phyloP scores from a whole-genome alignment of 2,888 invertebrate genomes.

The Lissonota sp. region DNA sequence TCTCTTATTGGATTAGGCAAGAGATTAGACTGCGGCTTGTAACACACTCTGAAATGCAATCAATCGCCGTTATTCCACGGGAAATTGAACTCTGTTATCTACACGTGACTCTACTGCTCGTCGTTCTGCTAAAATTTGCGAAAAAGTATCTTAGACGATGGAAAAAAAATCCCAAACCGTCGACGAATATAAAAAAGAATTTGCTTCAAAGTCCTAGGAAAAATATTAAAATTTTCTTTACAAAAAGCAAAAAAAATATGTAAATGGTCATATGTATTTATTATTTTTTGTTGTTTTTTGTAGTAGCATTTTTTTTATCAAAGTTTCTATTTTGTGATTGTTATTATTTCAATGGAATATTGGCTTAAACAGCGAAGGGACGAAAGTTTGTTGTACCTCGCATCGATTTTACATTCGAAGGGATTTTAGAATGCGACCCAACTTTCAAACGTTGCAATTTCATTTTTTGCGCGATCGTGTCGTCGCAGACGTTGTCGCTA shows the following conservation, averaged over 20 bases:
- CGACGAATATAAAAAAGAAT: too few relatives aligned
- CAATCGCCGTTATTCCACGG: slow-evolving; percentile 35
- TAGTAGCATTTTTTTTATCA: too few relatives aligned
- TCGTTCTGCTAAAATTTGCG: background rate
- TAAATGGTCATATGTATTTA: background rate
- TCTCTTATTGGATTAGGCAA: slow-evolving; percentile 53
- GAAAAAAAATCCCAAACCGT: background rate
- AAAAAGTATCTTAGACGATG: background rate
- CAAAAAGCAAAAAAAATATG: background rate
- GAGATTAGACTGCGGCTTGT: slow-evolving; percentile 59
- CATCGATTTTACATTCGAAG: too few relatives aligned
- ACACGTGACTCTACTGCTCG: background rate
- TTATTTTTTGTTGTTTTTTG: background rate
- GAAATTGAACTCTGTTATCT: slow-evolving; percentile 13
- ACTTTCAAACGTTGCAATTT: background rate
- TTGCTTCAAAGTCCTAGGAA: too few relatives aligned
- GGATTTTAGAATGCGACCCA: too few relatives aligned
- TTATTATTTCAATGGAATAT: too few relatives aligned
- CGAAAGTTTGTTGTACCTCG: too few relatives aligned
- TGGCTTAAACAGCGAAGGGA: too few relatives aligned
- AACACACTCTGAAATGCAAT: slow-evolving; percentile 47
- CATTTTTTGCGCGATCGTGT: background rate
- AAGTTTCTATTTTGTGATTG: background rate
- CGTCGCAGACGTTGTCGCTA: slow-evolving; percentile 21
- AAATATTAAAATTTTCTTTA: too few relatives aligned